Percentiles rank a stretch among this genome's conserved stretches.
Evolutionary conservation across 2,797 vertebrate genomes (phyloP).

Genomic region (Dromococcyx pavoninus): DNA sequence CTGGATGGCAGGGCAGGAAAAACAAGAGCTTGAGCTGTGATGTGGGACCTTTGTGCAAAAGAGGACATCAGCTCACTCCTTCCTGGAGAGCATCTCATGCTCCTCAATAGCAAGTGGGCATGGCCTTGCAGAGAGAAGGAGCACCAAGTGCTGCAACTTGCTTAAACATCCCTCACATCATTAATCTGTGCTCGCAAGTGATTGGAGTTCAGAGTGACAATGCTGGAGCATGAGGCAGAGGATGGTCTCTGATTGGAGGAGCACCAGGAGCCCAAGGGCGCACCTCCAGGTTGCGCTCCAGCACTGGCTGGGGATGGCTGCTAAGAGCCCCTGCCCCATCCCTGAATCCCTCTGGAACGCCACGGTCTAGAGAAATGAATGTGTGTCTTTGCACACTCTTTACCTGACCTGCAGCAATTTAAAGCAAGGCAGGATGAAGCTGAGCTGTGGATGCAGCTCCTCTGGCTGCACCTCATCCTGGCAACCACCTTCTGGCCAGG

Average conservation of each 20-base stretch:
- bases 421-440: neutral
- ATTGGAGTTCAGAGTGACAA: neutral
- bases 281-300: neutral
- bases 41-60: neutral
- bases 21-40: neutral
- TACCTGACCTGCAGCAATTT: too few relatives aligned
- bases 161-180: neutral
- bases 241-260: neutral
- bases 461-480: neutral
- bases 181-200: neutral
- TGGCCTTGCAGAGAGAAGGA: neutral
- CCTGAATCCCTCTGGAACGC: rapidly evolving
- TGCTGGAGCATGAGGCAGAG: neutral
- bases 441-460: neutral
- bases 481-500: neutral
- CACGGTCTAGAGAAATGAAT: rapidly evolving
- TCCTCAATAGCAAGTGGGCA: rapidly evolving
- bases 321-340: neutral
- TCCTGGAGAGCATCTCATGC: neutral
- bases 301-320: neutral
- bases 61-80: rapidly evolving
- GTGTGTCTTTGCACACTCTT: neutral
- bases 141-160: rapidly evolving
- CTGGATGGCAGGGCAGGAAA: neutral
- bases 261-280: too few relatives aligned